Evolutionary conservation across 2,888 invertebrate genomes (phyloP).

Genomic region (Mellilla xanthometata): DNA sequence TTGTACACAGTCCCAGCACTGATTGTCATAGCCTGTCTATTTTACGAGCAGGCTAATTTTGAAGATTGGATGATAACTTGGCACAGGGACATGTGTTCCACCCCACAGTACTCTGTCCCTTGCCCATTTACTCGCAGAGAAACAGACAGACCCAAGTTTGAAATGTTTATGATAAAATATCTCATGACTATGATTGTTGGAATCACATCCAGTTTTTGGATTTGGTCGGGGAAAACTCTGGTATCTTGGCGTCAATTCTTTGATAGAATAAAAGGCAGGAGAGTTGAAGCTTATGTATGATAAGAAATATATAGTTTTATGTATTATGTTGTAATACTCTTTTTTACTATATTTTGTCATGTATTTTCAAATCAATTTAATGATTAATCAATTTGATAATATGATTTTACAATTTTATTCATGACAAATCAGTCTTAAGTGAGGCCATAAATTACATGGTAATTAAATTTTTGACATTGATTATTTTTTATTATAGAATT

Average conservation of each 20-base stretch:
- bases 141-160: slow-evolving; percentile 86
- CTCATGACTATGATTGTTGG: slow-evolving; percentile 98
- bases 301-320: slow-evolving; percentile 15
- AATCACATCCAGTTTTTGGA: slow-evolving; percentile 98
- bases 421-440: slow-evolving; percentile 5
- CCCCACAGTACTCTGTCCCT: slow-evolving; percentile 88
- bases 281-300: slow-evolving; percentile 78
- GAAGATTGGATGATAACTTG: slow-evolving; percentile 95
- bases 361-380: too few species aligned
- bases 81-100: slow-evolving; percentile 90
- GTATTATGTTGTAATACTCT: not conserved
- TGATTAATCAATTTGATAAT: too few species aligned
- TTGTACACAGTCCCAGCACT: slow-evolving; percentile 98
- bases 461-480: too few species aligned
- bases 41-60: slow-evolving; percentile 96
- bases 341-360: too few species aligned
- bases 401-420: too few species aligned
- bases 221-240: slow-evolving; percentile 98
- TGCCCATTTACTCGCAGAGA: slow-evolving; percentile 85
- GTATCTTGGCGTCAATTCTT: slow-evolving; percentile 96
- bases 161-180: slow-evolving; percentile 97
- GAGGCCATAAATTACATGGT: slow-evolving; percentile 1
- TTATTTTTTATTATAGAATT: too few species aligned
- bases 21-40: slow-evolving; percentile 95
- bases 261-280: slow-evolving; percentile 87